A percentile compares a stretch with the other conserved stretches of the same genome.
Conservation (phyloP, 2,797 vertebrate species). For the Helicolenus hilgendorfi region DNA sequence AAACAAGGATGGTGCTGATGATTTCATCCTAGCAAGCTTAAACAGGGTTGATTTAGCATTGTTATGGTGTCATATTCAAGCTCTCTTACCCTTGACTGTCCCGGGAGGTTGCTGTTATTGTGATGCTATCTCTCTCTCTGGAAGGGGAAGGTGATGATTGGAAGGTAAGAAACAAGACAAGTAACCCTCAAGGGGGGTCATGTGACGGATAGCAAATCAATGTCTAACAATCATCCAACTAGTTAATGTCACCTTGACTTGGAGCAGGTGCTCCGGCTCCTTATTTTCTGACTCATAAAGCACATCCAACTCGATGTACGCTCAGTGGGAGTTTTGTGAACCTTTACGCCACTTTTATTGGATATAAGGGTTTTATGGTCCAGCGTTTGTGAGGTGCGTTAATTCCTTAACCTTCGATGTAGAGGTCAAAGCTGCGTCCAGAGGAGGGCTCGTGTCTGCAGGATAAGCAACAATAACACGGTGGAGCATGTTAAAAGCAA, state of each 20-base stretch:
- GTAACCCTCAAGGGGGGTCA: neutral
- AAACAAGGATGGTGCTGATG: neutral
- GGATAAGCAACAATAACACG: neutral
- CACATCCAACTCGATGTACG: conserved; percentile 36
- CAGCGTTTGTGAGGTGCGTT: conserved; percentile 24
- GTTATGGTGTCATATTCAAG: neutral
- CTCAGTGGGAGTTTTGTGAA: conserved; percentile 62
- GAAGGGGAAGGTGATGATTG: neutral
- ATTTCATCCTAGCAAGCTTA: conserved; percentile 1
- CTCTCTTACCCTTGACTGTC: neutral
- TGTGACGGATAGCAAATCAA: conserved; percentile 24
- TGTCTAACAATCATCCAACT: conserved; percentile 35
- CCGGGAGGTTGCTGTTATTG: neutral
- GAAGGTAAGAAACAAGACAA: neutral
- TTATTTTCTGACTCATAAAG: conserved; percentile 83
- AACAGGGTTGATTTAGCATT: neutral
- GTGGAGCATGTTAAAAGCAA: neutral
- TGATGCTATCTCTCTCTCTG: neutral
- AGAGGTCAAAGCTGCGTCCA: conserved; percentile 49
- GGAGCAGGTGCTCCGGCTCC: conserved; percentile 67
- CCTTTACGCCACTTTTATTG: conserved; percentile 64
- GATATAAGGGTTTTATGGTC: conserved; percentile 54
- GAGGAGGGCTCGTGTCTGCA: neutral
- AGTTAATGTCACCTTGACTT: conserved; percentile 73
- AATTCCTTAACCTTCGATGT: conserved; percentile 32